Conservation (phyloP, 2,113 vertebrate species). For the Opisthocomus hoazin region DNA sequence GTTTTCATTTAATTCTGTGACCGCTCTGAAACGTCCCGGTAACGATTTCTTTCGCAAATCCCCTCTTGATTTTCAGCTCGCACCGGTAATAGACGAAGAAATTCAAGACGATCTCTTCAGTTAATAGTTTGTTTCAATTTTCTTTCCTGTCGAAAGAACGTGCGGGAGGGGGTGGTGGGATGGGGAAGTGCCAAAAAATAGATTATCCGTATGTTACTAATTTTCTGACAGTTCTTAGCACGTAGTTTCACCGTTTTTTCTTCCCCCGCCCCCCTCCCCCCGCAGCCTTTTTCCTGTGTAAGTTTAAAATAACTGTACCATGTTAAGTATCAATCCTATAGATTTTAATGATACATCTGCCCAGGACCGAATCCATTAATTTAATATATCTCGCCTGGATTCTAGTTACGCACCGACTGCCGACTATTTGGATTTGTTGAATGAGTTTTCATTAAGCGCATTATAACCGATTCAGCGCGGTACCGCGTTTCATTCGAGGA, state of each 20-base stretch:
- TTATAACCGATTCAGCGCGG: neutral
- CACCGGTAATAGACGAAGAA: neutral
- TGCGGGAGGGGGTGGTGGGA: rapidly evolving
- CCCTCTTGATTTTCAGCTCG: constrained; percentile 11
- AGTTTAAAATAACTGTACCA: constrained; percentile 1
- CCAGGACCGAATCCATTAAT: constrained; percentile 23
- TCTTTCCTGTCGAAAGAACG: neutral
- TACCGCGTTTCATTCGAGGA: neutral
- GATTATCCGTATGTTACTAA: neutral
- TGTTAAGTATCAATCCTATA: neutral
- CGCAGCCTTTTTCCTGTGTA: neutral
- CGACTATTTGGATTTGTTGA: neutral
- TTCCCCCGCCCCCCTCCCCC: too few species aligned
- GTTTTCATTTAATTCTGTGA: constrained; percentile 23
- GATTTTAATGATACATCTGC: constrained; percentile 22
- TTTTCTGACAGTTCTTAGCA: constrained; percentile 1
- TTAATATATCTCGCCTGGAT: constrained; percentile 5
- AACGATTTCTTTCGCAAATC: constrained; percentile 29
- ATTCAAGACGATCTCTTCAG: neutral
- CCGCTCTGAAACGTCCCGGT: neutral
- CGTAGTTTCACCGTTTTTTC: neutral
- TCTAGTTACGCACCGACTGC: neutral
- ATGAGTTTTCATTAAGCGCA: constrained; percentile 8
- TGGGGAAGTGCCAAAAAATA: neutral
- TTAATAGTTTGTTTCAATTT: neutral